Percentiles rank a stretch among this genome's conserved stretches.
Evolutionary conservation across 2,113 vertebrate genomes (phyloP).

Genomic region (Phocoena sinus): DNA sequence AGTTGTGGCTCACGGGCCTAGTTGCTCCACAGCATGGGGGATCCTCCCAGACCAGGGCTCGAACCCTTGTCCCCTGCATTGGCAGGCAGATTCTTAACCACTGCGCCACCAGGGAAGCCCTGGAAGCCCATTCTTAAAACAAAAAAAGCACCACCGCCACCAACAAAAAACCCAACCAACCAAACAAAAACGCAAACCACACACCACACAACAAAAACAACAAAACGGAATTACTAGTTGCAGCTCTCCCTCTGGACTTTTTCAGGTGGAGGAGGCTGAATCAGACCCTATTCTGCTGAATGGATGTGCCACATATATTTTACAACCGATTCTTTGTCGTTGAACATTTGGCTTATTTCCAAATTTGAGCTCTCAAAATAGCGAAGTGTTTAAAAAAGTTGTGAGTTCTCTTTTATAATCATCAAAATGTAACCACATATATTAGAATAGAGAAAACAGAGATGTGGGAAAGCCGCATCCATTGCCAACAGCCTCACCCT

Average conservation of each 20-base stretch:
- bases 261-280: too few species aligned
- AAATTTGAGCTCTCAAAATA: neutral
- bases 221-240: rapidly evolving
- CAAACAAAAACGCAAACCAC: neutral
- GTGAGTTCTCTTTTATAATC: neutral
- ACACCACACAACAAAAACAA: neutral
- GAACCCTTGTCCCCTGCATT: too few species aligned
- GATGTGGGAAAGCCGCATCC: rapidly evolving
- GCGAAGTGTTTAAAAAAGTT: neutral
- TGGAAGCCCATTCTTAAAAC: neutral
- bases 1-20: too few species aligned
- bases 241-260: neutral
- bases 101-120: neutral
- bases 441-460: neutral
- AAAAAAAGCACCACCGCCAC: too few species aligned
- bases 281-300: rapidly evolving
- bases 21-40: too few species aligned
- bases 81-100: too few species aligned
- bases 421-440: too few species aligned
- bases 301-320: rapidly evolving
- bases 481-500: neutral
- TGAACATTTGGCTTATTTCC: neutral
- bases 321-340: neutral
- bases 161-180: too few species aligned
- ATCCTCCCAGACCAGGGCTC: too few species aligned